Evolutionary conservation across 2,113 vertebrate species (phyloP).

Genomic region (Hippolais icterina): DNA sequence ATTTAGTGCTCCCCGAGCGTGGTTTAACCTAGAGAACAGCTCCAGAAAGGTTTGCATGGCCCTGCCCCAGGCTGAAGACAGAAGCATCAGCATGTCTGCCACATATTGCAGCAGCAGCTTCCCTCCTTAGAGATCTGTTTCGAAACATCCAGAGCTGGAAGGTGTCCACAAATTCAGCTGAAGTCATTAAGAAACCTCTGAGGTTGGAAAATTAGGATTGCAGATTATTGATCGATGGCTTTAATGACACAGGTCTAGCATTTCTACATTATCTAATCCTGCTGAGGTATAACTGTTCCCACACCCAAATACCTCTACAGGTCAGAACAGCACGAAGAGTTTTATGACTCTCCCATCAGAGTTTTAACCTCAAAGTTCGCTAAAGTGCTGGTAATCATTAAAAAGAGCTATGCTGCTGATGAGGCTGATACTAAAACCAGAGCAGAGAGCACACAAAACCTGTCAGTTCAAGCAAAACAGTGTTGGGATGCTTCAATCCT

Average conservation of each 20-base stretch:
- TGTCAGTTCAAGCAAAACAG: neutral
- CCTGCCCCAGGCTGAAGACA: neutral
- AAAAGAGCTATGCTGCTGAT: neutral
- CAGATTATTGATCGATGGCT: neutral
- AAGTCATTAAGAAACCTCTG: neutral
- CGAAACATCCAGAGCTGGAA: neutral
- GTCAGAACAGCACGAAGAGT: neutral
- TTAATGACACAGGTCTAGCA: neutral
- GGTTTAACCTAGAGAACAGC: neutral
- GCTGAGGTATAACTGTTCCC: neutral
- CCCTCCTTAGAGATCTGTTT: neutral
- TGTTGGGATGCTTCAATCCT: neutral
- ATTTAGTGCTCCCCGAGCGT: neutral
- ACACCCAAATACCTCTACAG: neutral
- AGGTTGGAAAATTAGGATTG: neutral
- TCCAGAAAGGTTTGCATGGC: neutral
- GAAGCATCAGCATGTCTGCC: neutral
- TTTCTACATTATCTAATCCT: neutral
- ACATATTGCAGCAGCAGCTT: neutral
- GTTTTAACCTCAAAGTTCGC: neutral
- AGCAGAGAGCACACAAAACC: neutral
- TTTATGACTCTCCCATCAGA: neutral
- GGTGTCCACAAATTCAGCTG: neutral
- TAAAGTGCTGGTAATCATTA: neutral
- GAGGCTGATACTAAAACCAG: neutral